Base-by-base conservation (phyloP, 2,113 vertebrate species). In the Illadopsis cleaveri region DNA sequence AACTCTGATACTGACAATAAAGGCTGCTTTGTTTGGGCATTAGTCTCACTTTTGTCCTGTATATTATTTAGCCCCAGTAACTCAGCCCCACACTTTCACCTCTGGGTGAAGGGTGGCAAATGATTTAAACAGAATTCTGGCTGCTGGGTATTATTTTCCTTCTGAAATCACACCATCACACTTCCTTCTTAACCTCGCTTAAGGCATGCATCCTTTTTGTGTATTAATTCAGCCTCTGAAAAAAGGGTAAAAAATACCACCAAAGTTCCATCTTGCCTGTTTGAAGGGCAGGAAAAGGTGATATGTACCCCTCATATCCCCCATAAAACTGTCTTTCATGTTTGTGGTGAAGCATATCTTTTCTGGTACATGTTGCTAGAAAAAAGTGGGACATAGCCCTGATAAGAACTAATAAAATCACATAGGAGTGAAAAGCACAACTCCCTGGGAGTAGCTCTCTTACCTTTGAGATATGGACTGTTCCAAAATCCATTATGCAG, bases 301-400 rank as follows among this genome's bases (percentile, higher is more conserved):
- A 16, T 7, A 30, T 0, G 15, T 33, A 68, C 0, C 1, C 5
- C 17, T 72, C 19, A 4, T 15, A 58, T 40, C 3, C 20, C 33
- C 16, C 28, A 23, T 31, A 62, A 79, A 77, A 42, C 15, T 40
- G 27, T 40, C 40, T 81, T 70, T 81, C 53, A 16, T 7, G 5
- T 45, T 42, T 57, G 28, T 15, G 2, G 22, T 24, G 40, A 68
- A 24, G 5, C 30, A 1, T 11, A 28, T 45, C 4, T 76, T 60
- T 48, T 58, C 58, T 61, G 28, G 19, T n/a, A 42, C 1, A 0
- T 11, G 13, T 53, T 64, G 35, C 18, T 21, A 77, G 62, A 73
- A 69, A 65, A 62, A 30, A 15, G 58, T 25, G 18, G 38, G 27
- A 44, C 50, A 48, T 3, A 56, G 25, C 27, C 28, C 64, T 44